Conservation (phyloP, 2,797 vertebrate genomes). For the Lithobates pipiens region DNA sequence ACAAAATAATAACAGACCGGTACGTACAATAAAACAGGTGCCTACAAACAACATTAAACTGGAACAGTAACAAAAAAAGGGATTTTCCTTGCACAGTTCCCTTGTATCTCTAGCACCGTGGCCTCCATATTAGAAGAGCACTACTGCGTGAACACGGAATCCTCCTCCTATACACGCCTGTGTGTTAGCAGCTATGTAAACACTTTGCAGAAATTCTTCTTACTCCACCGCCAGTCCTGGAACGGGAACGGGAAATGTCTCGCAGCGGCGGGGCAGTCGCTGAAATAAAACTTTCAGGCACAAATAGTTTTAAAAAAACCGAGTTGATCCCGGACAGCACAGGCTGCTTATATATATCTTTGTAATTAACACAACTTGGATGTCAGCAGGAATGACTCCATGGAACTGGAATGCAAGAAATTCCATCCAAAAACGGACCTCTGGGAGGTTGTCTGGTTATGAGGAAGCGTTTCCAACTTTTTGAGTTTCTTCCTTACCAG, state of each 20-base stretch:
- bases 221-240: not conserved
- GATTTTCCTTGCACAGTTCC: slow-evolving; percentile 72
- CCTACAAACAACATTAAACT: slow-evolving; percentile 74
- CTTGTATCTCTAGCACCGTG: slow-evolving; percentile 70
- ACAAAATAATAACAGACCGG: slow-evolving; percentile 68
- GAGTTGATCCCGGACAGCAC: not conserved
- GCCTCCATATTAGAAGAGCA: slow-evolving; percentile 75
- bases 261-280: not conserved
- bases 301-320: slow-evolving; percentile 14
- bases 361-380: too few species aligned
- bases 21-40: slow-evolving; percentile 72
- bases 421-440: too few species aligned
- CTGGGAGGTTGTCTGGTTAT: too few species aligned
- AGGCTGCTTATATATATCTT: not conserved
- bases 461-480: too few species aligned
- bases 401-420: too few species aligned
- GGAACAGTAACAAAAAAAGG: slow-evolving; percentile 71
- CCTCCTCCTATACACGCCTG: slow-evolving; percentile 71
- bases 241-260: slow-evolving; percentile 32
- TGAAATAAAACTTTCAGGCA: slow-evolving; percentile 70
- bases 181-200: slow-evolving; percentile 77
- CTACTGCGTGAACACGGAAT: slow-evolving; percentile 71
- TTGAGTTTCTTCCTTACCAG: too few species aligned
- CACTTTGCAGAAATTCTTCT: slow-evolving; percentile 63
- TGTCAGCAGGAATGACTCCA: too few species aligned